A percentile compares a stretch with the other conserved stretches of the same genome.
Conservation (phyloP, 2,113 vertebrate species). For the Phyllopteryx taeniolatus region DNA sequence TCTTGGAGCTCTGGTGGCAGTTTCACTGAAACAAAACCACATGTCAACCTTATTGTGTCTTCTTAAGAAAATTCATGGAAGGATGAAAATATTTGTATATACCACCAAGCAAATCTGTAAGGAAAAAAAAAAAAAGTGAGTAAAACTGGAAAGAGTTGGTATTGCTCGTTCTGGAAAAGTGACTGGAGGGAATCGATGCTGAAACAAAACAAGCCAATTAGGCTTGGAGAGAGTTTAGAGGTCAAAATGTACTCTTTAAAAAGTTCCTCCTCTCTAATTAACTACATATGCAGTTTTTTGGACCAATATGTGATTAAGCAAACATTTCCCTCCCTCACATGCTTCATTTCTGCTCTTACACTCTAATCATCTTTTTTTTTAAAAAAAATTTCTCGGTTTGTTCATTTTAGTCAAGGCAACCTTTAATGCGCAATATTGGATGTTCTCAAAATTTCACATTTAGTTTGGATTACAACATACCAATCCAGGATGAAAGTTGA, state of each 20-base stretch:
- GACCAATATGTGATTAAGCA: slow-evolving; percentile 59
- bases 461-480: neutral
- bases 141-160: slow-evolving; percentile 10
- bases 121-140: slow-evolving; percentile 15
- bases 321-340: slow-evolving; percentile 11
- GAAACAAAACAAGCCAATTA: slow-evolving; percentile 71
- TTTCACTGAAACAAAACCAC: slow-evolving; percentile 59
- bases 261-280: slow-evolving; percentile 45
- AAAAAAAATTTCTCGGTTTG: slow-evolving; percentile 35
- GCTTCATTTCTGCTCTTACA: slow-evolving; percentile 24
- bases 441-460: neutral
- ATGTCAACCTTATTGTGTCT: slow-evolving; percentile 33
- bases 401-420: slow-evolving; percentile 38
- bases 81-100: slow-evolving; percentile 44
- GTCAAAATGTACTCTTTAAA: slow-evolving; percentile 57
- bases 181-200: slow-evolving; percentile 53
- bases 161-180: slow-evolving; percentile 38
- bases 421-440: slow-evolving; percentile 28
- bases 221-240: slow-evolving; percentile 57
- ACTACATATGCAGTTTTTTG: slow-evolving; percentile 48
- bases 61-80: slow-evolving; percentile 50
- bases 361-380: slow-evolving; percentile 44
- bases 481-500: neutral
- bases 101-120: slow-evolving; percentile 12
- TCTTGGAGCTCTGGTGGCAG: slow-evolving; percentile 61